A percentile compares a stretch with the other conserved stretches of the same genome.
These are phyloP conservation scores for Lingula anatina DNA, from an alignment of 2,888 invertebrate genomes.

Conservation along the genomic window DNA sequence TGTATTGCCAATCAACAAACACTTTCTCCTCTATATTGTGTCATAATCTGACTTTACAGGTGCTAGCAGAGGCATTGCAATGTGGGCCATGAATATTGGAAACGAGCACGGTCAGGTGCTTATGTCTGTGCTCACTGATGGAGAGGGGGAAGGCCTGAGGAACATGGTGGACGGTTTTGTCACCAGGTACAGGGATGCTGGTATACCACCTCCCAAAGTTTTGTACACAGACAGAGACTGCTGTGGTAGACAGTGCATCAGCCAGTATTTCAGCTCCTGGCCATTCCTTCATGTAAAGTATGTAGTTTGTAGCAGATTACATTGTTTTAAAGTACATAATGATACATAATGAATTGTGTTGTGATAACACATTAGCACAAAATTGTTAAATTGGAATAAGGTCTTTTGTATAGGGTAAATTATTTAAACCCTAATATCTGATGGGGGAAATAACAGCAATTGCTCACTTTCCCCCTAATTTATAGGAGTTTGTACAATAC, in stretches of 20 bases:
- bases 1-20: too few species aligned
- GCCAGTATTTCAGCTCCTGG: not conserved
- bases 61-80: slow-evolving; percentile 11
- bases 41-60: too few species aligned
- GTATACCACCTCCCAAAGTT: slow-evolving; percentile 15
- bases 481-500: not conserved
- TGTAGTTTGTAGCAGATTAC: too few species aligned
- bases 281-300: not conserved
- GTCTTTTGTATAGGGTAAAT: too few species aligned
- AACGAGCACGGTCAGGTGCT: slow-evolving; percentile 21
- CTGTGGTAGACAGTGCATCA: slow-evolving; percentile 10
- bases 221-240: slow-evolving; percentile 28
- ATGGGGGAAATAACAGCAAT: too few species aligned
- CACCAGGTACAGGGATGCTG: slow-evolving; percentile 13
- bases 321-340: too few species aligned
- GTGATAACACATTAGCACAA: too few species aligned
- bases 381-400: too few species aligned
- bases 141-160: slow-evolving; percentile 16
- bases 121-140: slow-evolving; percentile 17
- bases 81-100: slow-evolving; percentile 22
- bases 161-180: slow-evolving; percentile 16
- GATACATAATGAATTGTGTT: too few species aligned
- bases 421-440: too few species aligned
- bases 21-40: too few species aligned
- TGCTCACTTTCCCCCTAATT: too few species aligned